These are phyloP conservation scores for Athetis lepigone DNA, from an alignment of 2,888 invertebrate genomes.

Conservation along the genomic window DNA sequence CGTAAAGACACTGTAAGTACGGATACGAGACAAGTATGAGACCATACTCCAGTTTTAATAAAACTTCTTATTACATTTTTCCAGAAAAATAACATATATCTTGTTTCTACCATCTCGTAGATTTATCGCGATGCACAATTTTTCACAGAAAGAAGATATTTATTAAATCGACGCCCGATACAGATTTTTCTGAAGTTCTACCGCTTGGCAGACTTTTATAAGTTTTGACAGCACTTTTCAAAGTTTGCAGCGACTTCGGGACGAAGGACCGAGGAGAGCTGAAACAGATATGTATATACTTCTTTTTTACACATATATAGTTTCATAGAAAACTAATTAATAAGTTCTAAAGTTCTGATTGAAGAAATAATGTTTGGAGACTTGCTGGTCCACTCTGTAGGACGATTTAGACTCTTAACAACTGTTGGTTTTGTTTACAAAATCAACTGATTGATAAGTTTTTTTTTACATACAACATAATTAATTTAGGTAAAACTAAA, in stretches of 20 bases:
- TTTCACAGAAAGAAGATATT: slow-evolving; percentile 36
- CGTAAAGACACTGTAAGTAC: no score
- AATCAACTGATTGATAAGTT: no score
- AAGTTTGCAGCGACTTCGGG: slow-evolving; percentile 44
- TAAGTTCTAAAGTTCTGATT: no score
- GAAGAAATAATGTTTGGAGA: no score
- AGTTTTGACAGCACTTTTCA: slow-evolving; percentile 53
- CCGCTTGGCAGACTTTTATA: slow-evolving; percentile 34
- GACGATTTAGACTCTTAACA: no score
- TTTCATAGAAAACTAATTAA: slow-evolving; percentile 20
- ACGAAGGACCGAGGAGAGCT: slow-evolving; percentile 24
- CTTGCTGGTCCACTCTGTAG: no score
- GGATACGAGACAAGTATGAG: background rate
- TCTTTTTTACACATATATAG: slow-evolving; percentile 14
- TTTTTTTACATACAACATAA: no score
- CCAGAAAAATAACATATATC: background rate
- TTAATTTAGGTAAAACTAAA: no score
- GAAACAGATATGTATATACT: slow-evolving; percentile 32
- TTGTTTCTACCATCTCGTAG: slow-evolving; percentile 2
- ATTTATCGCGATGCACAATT: slow-evolving; percentile 16
- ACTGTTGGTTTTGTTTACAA: no score
- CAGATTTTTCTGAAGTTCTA: slow-evolving; percentile 52
- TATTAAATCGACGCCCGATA: slow-evolving; percentile 51
- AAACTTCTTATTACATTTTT: background rate
- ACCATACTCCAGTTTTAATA: background rate